Conservation (phyloP, 2,113 vertebrate genomes). For the Corythaixoides concolor region DNA sequence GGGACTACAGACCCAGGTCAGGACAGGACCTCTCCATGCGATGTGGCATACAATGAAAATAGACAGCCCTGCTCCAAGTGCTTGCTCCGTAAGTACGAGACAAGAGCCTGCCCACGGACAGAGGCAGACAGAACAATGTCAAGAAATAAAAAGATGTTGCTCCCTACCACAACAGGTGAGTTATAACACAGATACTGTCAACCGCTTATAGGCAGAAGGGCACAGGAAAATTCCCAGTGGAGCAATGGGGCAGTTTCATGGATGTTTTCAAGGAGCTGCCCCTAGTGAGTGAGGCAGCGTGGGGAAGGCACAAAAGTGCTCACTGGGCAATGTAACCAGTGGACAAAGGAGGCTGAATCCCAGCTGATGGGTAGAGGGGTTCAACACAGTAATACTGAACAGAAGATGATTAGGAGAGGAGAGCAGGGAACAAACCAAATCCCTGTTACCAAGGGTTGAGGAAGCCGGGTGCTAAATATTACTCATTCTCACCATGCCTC, state of each 20-base stretch:
- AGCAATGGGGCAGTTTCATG: neutral
- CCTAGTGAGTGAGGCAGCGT: neutral
- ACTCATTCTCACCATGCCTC: neutral
- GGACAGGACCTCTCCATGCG: neutral
- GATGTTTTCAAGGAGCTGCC: neutral
- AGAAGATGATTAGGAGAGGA: neutral
- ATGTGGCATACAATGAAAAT: neutral
- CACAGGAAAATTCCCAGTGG: neutral
- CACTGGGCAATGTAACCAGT: rapidly evolving
- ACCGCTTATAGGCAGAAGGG: neutral
- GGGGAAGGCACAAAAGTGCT: neutral
- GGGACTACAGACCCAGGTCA: neutral
- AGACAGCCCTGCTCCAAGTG: neutral
- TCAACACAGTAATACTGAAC: neutral
- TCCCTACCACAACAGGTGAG: neutral
- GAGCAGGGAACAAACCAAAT: neutral
- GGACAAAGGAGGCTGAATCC: neutral
- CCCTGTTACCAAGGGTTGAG: neutral
- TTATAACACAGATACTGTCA: neutral
- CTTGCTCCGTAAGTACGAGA: neutral
- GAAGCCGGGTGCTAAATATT: neutral
- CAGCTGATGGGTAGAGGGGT: neutral
- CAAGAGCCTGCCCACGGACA: neutral
- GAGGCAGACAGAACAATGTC: neutral
- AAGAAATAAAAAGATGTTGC: neutral